Base-by-base conservation (phyloP, 2,113 vertebrate genomes). In the Plestiodon gilberti region DNA sequence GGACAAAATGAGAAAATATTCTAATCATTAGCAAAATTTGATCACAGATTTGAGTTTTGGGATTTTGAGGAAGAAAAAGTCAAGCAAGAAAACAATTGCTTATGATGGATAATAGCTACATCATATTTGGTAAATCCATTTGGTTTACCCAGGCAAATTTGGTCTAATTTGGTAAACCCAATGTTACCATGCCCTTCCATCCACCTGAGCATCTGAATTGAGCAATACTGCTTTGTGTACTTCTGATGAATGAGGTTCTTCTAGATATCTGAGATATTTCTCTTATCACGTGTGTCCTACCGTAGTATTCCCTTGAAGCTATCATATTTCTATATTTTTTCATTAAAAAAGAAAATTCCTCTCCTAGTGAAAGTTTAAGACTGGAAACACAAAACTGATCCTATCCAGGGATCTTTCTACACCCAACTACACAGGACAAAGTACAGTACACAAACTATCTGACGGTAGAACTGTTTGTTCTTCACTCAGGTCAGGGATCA, bases 381-480 rank as follows among this genome's bases (percentile, higher is more conserved):
- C 6, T 69, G 86, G 93, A 84, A 92, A 2, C 1, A 43, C 13
- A 61, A 90, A 82, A 64, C 82, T 57, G 3, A 80, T 93, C 35
- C 70, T 76, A 57, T 38, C 55, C n/a, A 4, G 3, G 78, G 30
- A 11, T 83, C 71, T 90, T 35, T 71, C n/a, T 70, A 61, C 78
- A 90, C 20, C 43, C 73, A 59, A 57, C 90, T 90, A 86, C 84
- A 82, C 6, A 69, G 43, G 59, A 35, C 59, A 93, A 93, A 83
- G 90, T 88, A 81, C 33, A 86, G 83, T 25, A 88, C 8, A 78
- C 1, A 85, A 92, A 89, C 23, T 33, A 80, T n/a, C 82, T 78
- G 92, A 85, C 43, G 90, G 67, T 9, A 89, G 91, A 91, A 92
- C 62, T 91, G 89, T 89, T 90, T 93, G 91, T 93, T 94, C 94